Evolutionary conservation across 2,113 vertebrate species (phyloP).

Genomic region (human): GRCh38 chr14:99635001-99635500

Average conservation of each 20-base stretch:
- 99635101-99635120: neutral
- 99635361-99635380: neutral
- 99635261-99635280: neutral
- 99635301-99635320: neutral
- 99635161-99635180: neutral
- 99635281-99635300: neutral
- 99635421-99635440: no score
- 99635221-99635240: neutral
- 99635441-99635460: neutral
- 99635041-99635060: neutral
- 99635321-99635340: neutral
- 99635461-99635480: no score
- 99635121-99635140: neutral
- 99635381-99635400: neutral
- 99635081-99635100: neutral
- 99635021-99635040: neutral
- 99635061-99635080: neutral
- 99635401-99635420: neutral
- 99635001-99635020: neutral
- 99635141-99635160: neutral
- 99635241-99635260: neutral
- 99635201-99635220: neutral
- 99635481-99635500: neutral
- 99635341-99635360: neutral
- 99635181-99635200: neutral